Evolutionary conservation across 2,888 invertebrate genomes (phyloP), one percentile per base, ranked within the genome.

Genomic region (Pseudococcus jackbeardsleyi): DNA sequence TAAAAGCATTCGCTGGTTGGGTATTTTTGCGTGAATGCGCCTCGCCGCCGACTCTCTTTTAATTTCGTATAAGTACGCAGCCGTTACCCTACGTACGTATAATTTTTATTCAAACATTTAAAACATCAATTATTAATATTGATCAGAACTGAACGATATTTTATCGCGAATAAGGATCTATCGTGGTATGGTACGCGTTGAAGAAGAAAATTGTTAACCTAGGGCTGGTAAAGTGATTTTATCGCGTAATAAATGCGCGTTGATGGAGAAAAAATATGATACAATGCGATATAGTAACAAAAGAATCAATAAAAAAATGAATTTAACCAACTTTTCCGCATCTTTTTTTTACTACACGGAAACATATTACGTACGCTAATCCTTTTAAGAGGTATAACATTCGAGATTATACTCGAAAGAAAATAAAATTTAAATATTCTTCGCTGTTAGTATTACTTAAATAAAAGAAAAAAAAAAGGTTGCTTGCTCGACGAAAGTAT

Each of bases 341-440:
- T 72, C 68, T 33, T 72, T 59, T 59, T 59, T 59, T 72, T 72
- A 12, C 1, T 3, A 22, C 64, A 11, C 26, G 68, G 33, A 72
- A 72, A 72, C 68, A 72, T 59, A 59, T 72, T 72, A 79, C 26
- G 15, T 79, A 79, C 79, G 79, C 79, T 79, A 79, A 79, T 79
- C 79, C 46, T 22, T 79, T 79, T 79, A 79, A 79, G 42, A 42
- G 39, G 46, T 42, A 42, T 79, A 79, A 79, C 42, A 79, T 79
- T 15, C 42, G 6, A 79, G 79, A 42, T 79, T 79, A 42, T 33
- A 72, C 68, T 72, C 12, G 39, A 79, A 79, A 42, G 46, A 79
- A 79, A 39, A 79, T 79, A n/a, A 79, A 79, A 79, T 79, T 79
- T 79, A 79, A 72, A 72, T 72, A 72, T 72, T 72, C 72, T 39